Evolutionary conservation across 2,797 vertebrate genomes (phyloP), one percentile per base, ranked within the genome.

Genomic region (Sylvia borin): DNA sequence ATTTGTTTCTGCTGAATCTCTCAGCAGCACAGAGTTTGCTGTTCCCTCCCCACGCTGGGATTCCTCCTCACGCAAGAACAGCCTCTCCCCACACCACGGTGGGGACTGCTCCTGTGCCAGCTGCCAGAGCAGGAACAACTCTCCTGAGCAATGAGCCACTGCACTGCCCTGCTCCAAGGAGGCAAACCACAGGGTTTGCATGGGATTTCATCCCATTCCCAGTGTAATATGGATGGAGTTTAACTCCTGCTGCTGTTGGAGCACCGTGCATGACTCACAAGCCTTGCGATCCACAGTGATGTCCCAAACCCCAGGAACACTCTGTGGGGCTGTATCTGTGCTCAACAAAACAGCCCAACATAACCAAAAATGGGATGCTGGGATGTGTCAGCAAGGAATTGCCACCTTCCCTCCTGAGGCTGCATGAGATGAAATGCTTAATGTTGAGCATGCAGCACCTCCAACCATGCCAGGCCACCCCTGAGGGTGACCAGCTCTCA

Each of bases 81-180:
- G 13, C 60, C 77, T 51, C 40, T 66, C 40, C 34, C 74, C 24
- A 7, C 0, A 0, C 26, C 5, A 1, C 0, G 0, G 24, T 2
- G 38, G 31, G 5, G 2, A 13, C 0, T 2, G 24, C 54, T 54
- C 18, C 1, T 2, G 2, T 4, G 42, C 43, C 6, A 3, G 31
- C 74, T 55, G 14, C 5, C 13, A 75, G 47, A 16, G 47, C 58
- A 57, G 38, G 36, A 65, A 26, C 31, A 42, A 8, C 45, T 26
- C 31, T 84, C 48, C 51, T 4, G 7, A 80, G 36, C 74, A 40
- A 21, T 0, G 5, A 71, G 58, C 38, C 76, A 75, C 13, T 0
- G 2, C 38, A 2, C 27, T 68, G 62, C 68, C 0, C 0, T 2
- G 2, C 51, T 73, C 73, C 65, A 50, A 32, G 60, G 26, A 6